Conservation (phyloP, 2,797 vertebrate species). For the Numenius phaeopus region DNA sequence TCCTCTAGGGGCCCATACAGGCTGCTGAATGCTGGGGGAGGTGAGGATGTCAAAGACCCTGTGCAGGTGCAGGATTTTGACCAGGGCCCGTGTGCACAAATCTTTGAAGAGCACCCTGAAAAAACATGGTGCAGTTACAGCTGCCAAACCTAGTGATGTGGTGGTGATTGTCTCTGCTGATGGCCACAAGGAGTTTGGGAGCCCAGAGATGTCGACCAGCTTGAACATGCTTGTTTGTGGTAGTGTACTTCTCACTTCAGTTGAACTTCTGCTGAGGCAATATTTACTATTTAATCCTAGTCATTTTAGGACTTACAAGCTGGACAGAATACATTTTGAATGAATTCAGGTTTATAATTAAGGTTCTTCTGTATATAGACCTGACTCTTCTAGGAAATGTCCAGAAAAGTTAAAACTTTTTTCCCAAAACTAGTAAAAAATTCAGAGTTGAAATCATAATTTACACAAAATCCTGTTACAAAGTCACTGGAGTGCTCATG, state of each 20-base stretch:
- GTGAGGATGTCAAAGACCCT: background rate
- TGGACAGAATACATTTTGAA: background rate
- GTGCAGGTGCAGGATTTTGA: rapidly evolving
- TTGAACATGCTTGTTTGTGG: background rate
- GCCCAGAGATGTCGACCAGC: background rate
- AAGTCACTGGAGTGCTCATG: background rate
- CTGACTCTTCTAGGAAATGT: background rate
- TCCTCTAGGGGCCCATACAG: rapidly evolving
- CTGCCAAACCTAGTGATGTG: background rate
- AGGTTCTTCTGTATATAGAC: background rate
- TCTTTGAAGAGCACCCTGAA: background rate
- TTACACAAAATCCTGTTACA: background rate
- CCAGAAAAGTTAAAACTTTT: background rate
- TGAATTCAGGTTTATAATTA: background rate
- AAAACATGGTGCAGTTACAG: background rate
- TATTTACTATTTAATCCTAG: background rate
- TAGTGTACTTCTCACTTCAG: background rate
- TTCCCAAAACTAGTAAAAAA: background rate
- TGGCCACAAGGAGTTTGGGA: background rate
- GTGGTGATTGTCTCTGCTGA: background rate
- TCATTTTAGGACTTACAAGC: background rate
- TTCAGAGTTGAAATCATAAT: background rate
- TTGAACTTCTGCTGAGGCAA: background rate
- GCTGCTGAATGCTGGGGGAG: rapidly evolving
- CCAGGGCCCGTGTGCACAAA: rapidly evolving